These are phyloP conservation scores for Bacillus rossius DNA, from an alignment of 1,140 invertebrate genomes.

Conservation along the genomic window DNA sequence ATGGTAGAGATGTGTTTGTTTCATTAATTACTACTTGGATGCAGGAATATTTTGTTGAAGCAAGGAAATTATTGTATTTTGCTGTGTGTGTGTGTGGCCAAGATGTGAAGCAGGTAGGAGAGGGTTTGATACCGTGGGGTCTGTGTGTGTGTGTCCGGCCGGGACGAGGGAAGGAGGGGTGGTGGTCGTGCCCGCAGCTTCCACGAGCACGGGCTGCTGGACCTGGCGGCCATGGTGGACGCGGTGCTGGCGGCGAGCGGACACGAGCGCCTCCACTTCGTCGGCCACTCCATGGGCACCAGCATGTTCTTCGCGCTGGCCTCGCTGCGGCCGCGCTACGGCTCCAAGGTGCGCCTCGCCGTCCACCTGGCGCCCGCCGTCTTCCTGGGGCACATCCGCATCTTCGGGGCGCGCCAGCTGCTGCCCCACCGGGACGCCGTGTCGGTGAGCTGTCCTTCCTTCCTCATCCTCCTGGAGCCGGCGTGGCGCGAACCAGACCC, in stretches of 20 bases:
- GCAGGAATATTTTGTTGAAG: too few relatives aligned
- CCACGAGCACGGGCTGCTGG: constrained; percentile 6
- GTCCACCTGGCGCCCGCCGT: constrained; percentile 44
- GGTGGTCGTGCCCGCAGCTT: neutral
- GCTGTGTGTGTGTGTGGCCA: too few relatives aligned
- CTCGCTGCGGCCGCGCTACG: constrained; percentile 27
- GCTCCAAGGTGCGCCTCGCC: constrained; percentile 34
- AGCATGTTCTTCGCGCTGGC: constrained; percentile 28
- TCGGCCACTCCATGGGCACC: constrained; percentile 20
- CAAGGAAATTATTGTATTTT: too few relatives aligned
- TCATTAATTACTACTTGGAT: too few relatives aligned
- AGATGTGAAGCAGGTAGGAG: too few relatives aligned
- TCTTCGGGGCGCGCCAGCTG: constrained; percentile 23
- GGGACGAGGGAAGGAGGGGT: too few relatives aligned
- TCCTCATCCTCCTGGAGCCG: too few relatives aligned
- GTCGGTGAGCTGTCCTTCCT: neutral
- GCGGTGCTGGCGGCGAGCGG: constrained; percentile 6
- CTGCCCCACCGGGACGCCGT: neutral
- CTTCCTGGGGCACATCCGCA: constrained; percentile 40
- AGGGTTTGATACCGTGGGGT: too few relatives aligned
- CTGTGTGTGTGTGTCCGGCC: too few relatives aligned
- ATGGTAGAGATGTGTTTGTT: too few relatives aligned
- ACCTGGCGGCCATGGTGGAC: constrained; percentile 3
- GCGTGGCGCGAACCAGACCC: too few relatives aligned
- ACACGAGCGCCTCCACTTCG: constrained; percentile 31